Evolutionary conservation across 2,888 invertebrate genomes (phyloP).

Genomic region (Chalcosyrphus nemorum): DNA sequence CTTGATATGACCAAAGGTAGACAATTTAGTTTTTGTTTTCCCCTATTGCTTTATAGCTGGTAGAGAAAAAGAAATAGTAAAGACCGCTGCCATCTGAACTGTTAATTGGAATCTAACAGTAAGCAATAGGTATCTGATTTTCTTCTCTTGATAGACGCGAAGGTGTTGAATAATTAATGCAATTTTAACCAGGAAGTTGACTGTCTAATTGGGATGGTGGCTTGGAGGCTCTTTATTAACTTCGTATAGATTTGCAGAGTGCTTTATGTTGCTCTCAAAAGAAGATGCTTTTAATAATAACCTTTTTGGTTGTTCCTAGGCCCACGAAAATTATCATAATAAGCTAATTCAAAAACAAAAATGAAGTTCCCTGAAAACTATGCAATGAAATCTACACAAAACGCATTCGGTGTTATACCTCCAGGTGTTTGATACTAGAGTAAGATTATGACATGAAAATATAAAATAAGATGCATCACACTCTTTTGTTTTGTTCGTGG

Average conservation of each 20-base stretch:
- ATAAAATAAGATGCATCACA: no score
- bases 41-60: constrained; percentile 10
- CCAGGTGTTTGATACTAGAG: no score
- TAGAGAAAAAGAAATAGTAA: constrained; percentile 23
- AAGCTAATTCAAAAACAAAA: no score
- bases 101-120: constrained; percentile 68
- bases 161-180: constrained; percentile 73
- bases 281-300: no score
- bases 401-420: no score
- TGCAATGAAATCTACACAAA: not conserved
- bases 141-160: constrained; percentile 45
- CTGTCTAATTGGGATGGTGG: constrained; percentile 49
- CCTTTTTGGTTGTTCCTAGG: no score
- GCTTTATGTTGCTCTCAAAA: no score
- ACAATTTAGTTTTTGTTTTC: constrained; percentile 47
- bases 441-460: no score
- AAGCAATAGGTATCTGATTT: constrained; percentile 53
- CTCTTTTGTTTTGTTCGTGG: no score
- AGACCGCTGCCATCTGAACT: not conserved
- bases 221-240: not conserved
- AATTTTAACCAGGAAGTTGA: constrained; percentile 63
- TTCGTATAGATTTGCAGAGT: no score
- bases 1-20: constrained; percentile 65
- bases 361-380: not conserved
- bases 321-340: no score